A percentile compares a stretch with the other conserved stretches of the same genome.
Conservation (phyloP, 2,113 vertebrate genomes). For the Arizona elegans region DNA sequence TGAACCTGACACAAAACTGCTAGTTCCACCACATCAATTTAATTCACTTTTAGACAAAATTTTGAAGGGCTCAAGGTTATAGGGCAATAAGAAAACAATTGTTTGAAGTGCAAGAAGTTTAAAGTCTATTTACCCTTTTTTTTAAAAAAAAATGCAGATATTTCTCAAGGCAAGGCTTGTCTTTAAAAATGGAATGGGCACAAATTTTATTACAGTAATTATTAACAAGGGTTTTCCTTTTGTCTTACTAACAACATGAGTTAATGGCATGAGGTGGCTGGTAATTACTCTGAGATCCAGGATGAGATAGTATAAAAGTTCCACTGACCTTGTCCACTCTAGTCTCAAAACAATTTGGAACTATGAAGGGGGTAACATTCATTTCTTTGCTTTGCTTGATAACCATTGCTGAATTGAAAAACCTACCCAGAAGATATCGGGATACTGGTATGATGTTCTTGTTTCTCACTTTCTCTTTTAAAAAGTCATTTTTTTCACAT, state of each 20-base stretch:
- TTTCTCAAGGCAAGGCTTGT: not conserved
- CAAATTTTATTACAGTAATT: constrained; percentile 17
- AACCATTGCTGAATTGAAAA: not conserved
- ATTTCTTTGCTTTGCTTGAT: not conserved
- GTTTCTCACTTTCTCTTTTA: not conserved
- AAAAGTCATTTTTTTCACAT: not conserved
- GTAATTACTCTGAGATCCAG: not conserved
- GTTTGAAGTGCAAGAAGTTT: not conserved
- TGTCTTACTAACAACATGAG: too few relatives aligned
- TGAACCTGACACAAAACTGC: not conserved
- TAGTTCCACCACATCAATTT: not conserved
- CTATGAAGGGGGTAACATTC: constrained; percentile 9
- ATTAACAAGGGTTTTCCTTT: not conserved
- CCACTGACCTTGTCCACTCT: not conserved
- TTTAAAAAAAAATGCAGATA: too few relatives aligned
- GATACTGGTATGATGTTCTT: not conserved
- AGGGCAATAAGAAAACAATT: not conserved
- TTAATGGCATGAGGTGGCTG: not conserved
- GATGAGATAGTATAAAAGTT: not conserved
- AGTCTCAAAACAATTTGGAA: constrained; percentile 12
- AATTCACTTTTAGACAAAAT: not conserved
- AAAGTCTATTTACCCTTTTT: not conserved
- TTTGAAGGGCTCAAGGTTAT: not conserved
- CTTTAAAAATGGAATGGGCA: not conserved
- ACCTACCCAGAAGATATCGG: not conserved